phyloP scores from a whole-genome alignment of 2,113 vertebrate species.

The Oreocharis arfaki region DNA sequence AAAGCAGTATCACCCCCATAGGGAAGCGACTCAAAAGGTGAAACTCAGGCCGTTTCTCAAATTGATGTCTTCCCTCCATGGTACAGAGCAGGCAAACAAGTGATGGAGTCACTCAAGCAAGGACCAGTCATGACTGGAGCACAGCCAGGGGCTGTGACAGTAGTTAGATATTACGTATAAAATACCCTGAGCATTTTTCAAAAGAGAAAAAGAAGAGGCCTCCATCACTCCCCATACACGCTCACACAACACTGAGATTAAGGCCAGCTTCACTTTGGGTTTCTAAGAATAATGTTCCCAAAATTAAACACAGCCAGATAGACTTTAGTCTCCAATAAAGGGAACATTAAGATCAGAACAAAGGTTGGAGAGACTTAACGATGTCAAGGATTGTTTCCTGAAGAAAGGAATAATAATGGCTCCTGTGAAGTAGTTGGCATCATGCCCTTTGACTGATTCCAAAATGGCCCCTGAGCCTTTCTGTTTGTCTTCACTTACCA shows the following conservation, averaged over 20 bases:
- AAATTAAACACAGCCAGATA: background rate
- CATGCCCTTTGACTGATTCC: background rate
- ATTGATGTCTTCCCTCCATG: accelerated
- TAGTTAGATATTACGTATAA: background rate
- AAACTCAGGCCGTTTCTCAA: accelerated
- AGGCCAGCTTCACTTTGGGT: background rate
- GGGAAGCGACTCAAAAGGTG: background rate
- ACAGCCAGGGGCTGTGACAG: background rate
- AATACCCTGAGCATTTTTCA: background rate
- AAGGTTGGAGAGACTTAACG: background rate
- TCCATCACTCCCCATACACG: accelerated
- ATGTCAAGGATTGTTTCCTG: background rate
- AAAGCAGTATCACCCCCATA: background rate
- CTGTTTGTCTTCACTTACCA: background rate
- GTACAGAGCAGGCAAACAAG: background rate
- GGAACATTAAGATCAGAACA: background rate
- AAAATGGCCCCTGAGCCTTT: background rate
- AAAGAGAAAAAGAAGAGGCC: background rate
- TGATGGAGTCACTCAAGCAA: background rate
- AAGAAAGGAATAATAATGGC: background rate
- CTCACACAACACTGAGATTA: background rate
- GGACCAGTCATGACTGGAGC: background rate
- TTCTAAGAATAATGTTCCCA: background rate
- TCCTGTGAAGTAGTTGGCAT: background rate
- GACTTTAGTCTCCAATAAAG: background rate